Evolutionary conservation across 2,797 vertebrate genomes (phyloP).

Genomic region (Menidia menidia): DNA sequence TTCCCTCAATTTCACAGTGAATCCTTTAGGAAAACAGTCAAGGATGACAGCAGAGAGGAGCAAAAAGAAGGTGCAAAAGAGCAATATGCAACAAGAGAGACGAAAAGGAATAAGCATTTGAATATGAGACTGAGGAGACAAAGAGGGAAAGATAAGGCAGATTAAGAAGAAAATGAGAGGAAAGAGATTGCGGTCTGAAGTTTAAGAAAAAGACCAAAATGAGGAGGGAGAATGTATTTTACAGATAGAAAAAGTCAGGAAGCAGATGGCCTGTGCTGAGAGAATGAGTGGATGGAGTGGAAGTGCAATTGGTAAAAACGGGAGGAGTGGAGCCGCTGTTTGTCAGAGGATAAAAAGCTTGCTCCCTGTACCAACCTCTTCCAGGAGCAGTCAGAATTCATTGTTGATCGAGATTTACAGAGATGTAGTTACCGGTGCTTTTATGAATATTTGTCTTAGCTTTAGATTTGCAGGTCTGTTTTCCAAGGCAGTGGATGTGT

Average conservation of each 20-base stretch:
- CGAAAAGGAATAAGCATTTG: conserved; percentile 32
- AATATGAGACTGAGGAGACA: conserved; percentile 41
- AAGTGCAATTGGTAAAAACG: conserved; percentile 29
- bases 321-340: conserved; percentile 22
- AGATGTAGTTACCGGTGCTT: conserved; percentile 14
- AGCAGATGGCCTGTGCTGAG: conserved; percentile 16
- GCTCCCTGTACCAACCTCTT: conserved; percentile 2
- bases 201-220: conserved; percentile 4
- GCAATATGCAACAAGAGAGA: conserved; percentile 36
- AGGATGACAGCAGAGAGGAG: conserved; percentile 41
- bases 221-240: conserved; percentile 37
- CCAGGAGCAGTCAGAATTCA: conserved; percentile 28
- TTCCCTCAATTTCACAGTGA: conserved; percentile 73
- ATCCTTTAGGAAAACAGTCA: conserved; percentile 71
- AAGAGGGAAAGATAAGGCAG: conserved; percentile 27
- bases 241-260: conserved; percentile 17
- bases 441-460: neutral
- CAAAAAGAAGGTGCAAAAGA: conserved; percentile 29
- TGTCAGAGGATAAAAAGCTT: conserved; percentile 24
- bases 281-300: conserved; percentile 32
- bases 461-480: too few relatives aligned
- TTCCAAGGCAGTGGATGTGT: neutral
- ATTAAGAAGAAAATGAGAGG: conserved; percentile 10
- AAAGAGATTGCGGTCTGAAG: conserved; percentile 14
- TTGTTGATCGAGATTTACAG: conserved; percentile 29